These are phyloP conservation scores for Eurypyga helias DNA, from an alignment of 2,113 vertebrate genomes.

Conservation along the genomic window DNA sequence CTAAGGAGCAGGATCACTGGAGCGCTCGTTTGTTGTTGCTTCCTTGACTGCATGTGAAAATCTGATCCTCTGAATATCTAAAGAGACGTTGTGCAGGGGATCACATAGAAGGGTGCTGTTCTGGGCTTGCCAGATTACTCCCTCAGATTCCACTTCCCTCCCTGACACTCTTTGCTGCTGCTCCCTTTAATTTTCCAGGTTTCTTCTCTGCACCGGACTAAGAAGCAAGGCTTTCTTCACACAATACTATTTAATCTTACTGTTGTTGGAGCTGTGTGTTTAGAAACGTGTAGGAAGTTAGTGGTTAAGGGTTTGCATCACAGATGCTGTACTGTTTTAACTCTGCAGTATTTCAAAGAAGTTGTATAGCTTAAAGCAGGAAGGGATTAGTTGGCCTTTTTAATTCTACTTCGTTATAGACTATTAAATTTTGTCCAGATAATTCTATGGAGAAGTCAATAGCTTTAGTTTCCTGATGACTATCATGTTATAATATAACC, in stretches of 20 bases:
- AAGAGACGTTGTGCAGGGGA: fast-evolving
- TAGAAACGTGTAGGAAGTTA: neutral
- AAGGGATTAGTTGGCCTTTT: neutral
- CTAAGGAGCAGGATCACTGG: neutral
- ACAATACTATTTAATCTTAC: neutral
- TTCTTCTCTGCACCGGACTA: neutral
- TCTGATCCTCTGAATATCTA: neutral
- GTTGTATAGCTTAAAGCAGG: neutral
- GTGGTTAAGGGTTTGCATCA: neutral
- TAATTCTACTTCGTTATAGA: neutral
- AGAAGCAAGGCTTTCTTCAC: neutral
- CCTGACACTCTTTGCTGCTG: fast-evolving
- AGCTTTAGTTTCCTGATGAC: neutral
- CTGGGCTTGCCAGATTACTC: neutral
- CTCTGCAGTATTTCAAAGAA: neutral
- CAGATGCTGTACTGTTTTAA: neutral
- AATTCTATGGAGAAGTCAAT: neutral
- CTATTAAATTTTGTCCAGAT: neutral
- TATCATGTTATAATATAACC: too few species aligned
- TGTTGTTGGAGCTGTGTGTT: neutral
- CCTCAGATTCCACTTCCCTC: neutral
- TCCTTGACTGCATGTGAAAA: neutral
- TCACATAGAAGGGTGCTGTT: neutral
- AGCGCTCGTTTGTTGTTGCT: fast-evolving
- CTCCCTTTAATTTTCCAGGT: neutral